Evolutionary conservation across 2,797 vertebrate species (phyloP).

Genomic region (Heliangelus exortis): DNA sequence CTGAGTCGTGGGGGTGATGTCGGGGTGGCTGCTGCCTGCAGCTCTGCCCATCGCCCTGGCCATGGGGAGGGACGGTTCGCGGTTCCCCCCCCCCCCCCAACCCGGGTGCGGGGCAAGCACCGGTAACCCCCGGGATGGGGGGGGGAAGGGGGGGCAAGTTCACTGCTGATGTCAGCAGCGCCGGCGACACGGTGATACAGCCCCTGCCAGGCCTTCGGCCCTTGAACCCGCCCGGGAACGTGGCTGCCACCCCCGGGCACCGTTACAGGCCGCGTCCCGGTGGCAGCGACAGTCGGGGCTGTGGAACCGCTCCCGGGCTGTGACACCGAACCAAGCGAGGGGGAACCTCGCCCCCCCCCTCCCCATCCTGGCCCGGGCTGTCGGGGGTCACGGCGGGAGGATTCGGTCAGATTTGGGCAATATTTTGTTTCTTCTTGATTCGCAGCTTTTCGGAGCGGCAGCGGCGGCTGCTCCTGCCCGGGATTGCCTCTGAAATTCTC

Average conservation of each 20-base stretch:
- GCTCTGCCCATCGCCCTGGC: background rate
- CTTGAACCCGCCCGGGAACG: background rate
- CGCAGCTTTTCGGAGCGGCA: background rate
- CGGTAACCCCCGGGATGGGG: background rate
- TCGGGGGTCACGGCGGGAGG: accelerated
- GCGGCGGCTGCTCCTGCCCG: background rate
- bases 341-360: accelerated
- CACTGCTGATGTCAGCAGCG: slow-evolving; percentile 33
- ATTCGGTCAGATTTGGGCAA: background rate
- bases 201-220: background rate
- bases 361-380: background rate
- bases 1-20: too few relatives aligned
- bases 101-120: background rate
- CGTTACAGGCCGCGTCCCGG: background rate
- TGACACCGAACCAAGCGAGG: accelerated
- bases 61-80: background rate
- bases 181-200: background rate
- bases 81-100: too few relatives aligned
- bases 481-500: background rate
- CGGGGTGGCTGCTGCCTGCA: background rate
- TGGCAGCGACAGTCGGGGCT: background rate
- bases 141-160: slow-evolving; percentile 30
- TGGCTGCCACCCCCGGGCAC: background rate
- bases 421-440: background rate
- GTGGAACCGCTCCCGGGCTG: background rate